Base-by-base conservation (phyloP, 2,113 vertebrate genomes). In the Paedocypris sp. region DNA sequence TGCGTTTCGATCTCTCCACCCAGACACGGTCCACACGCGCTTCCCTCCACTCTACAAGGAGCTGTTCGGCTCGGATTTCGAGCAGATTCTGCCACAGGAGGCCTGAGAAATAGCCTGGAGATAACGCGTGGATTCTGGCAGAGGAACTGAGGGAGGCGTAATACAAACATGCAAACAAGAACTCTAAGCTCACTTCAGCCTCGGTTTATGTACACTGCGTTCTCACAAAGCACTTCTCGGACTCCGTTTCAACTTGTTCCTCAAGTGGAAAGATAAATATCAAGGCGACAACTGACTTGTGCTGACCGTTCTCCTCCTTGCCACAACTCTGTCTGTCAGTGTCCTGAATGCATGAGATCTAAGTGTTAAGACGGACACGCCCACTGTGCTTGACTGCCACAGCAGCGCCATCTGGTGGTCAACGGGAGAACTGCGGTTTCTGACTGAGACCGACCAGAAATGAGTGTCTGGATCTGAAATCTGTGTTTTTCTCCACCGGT, bases 31-130 rank as follows among this genome's bases (percentile, higher is more conserved):
- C 19, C 87, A 86, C 75, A 83, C 89, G 38, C 90, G 91, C 78
- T 93, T 95, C 82, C 92, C 92, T 80, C 92, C 92, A 6, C 85
- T 95, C 57, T 95, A 95, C 76, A 94, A 91, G 82, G 92, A 95
- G 80, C 80, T 95, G 72, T 95, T 94, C 61, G 90, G 87, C 68
- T 92, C 89, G 52, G 92, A 92, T 81, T 90, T 90, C 76, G 89
- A 95, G 79, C 87, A 90, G 79, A 81, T 85, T 35, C 82, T 88
- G 83, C 88, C 88, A 65, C 80, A 86, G 35, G 85, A 89, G 69
- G 86, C 87, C 82, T 92, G 87, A 80, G 71, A 1, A 75, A 56
- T 11, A 19, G 28, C 20, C 47, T 16, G 4, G n/a, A n/a, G n/a
- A 49, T 51, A 38, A 1, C 32, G 25, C 53, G 15, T 36, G 6